A percentile compares a stretch with the other conserved stretches of the same genome.
Conservation (phyloP, 2,113 vertebrate species). For the Zosterops japonicus region DNA sequence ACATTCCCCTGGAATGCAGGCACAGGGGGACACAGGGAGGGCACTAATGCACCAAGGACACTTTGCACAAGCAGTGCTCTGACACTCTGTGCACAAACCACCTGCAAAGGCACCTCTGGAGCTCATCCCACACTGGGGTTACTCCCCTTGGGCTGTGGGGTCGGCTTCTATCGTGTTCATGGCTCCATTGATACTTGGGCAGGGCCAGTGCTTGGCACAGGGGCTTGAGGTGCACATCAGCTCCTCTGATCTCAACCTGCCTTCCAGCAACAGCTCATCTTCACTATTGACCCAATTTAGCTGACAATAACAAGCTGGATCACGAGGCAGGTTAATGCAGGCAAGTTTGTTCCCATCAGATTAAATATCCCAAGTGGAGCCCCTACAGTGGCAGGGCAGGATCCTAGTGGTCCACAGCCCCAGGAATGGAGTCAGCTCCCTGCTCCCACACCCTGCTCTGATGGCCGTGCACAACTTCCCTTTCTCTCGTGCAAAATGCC, state of each 20-base stretch:
- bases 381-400: fast-evolving
- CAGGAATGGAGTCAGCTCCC: not conserved
- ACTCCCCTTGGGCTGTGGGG: not conserved
- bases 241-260: not conserved
- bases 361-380: not conserved
- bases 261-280: not conserved
- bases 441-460: not conserved
- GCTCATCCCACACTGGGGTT: fast-evolving
- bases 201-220: not conserved
- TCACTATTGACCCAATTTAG: not conserved
- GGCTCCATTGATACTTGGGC: fast-evolving
- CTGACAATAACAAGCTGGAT: not conserved
- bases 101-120: not conserved
- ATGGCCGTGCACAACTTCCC: fast-evolving
- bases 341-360: not conserved
- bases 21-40: fast-evolving
- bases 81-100: not conserved
- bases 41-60: not conserved
- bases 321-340: not conserved
- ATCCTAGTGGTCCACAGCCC: not conserved
- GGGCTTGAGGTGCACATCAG: not conserved
- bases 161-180: fast-evolving
- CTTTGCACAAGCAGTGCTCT: not conserved
- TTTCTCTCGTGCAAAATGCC: not conserved
- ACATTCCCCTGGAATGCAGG: fast-evolving